A percentile compares a stretch with the other conserved stretches of the same genome.
Conservation (phyloP, 2,797 vertebrate species). For the Rhinophrynus dorsalis region DNA sequence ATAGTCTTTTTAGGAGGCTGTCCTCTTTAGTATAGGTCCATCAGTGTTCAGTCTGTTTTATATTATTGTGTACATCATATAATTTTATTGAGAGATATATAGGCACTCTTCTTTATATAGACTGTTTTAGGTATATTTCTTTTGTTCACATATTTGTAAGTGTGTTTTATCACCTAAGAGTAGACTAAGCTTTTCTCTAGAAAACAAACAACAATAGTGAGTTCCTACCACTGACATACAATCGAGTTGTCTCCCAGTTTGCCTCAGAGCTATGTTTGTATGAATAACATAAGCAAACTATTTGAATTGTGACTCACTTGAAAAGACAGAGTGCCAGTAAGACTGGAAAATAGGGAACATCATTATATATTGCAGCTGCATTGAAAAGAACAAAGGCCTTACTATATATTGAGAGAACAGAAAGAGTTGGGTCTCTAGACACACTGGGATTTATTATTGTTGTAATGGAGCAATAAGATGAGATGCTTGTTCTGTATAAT, state of each 20-base stretch:
- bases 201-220: constrained; percentile 32
- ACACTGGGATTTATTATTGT: too few relatives aligned
- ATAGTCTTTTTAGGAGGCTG: too few relatives aligned
- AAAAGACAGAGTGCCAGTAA: constrained; percentile 21
- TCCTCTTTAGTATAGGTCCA: too few relatives aligned
- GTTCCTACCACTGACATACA: background rate
- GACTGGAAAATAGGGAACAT: constrained; percentile 12
- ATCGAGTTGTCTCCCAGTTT: background rate
- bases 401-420: background rate
- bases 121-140: too few relatives aligned
- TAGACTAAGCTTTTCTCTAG: constrained; percentile 11
- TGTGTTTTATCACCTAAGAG: constrained; percentile 8
- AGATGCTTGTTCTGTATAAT: too few relatives aligned
- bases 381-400: constrained; percentile 17
- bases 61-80: too few relatives aligned
- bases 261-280: constrained; percentile 4
- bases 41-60: too few relatives aligned
- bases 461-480: too few relatives aligned
- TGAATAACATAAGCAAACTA: constrained; percentile 23
- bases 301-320: constrained; percentile 11
- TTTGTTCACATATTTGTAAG: too few relatives aligned
- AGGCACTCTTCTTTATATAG: too few relatives aligned
- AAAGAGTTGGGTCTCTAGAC: background rate
- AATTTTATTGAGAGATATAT: too few relatives aligned
- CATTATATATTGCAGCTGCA: constrained; percentile 23